Conservation (phyloP, 2,888 invertebrate genomes). For the Aporophyla lueneburgensis region DNA sequence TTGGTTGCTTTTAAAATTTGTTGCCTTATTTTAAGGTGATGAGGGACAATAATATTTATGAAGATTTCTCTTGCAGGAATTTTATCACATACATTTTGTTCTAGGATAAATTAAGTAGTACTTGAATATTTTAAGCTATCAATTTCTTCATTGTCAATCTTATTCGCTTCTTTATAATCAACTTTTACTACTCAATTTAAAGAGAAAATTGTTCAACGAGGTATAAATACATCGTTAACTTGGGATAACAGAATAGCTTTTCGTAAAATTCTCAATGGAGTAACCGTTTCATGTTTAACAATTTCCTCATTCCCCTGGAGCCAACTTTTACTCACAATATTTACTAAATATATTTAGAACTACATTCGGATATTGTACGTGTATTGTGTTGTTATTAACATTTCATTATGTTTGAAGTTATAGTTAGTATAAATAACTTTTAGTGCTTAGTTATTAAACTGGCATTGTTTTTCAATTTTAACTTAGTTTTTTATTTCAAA, state of each 20-base stretch:
- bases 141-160: slow-evolving; percentile 19
- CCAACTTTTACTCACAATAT: slow-evolving; percentile 13
- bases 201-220: slow-evolving; percentile 35
- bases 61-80: not conserved
- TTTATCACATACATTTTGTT: not conserved
- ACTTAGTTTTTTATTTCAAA: not conserved
- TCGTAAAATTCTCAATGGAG: slow-evolving; percentile 40
- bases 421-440: not conserved
- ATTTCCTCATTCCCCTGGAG: slow-evolving; percentile 16
- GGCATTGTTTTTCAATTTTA: not conserved
- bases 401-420: not conserved
- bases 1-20: slow-evolving; percentile 34
- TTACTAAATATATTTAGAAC: slow-evolving; percentile 8
- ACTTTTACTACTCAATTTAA: slow-evolving; percentile 39
- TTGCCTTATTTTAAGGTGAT: slow-evolving; percentile 32
- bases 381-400: too few species aligned
- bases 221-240: slow-evolving; percentile 48
- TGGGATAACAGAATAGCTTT: slow-evolving; percentile 40
- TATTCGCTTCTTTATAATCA: slow-evolving; percentile 11
- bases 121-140: not conserved
- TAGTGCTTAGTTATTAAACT: not conserved
- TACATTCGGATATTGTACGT: slow-evolving; percentile 8
- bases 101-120: not conserved
- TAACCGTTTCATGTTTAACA: slow-evolving; percentile 47
- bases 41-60: not conserved